Evolutionary conservation across 2,888 invertebrate genomes (phyloP).

Genomic region (Cephus spinipes): DNA sequence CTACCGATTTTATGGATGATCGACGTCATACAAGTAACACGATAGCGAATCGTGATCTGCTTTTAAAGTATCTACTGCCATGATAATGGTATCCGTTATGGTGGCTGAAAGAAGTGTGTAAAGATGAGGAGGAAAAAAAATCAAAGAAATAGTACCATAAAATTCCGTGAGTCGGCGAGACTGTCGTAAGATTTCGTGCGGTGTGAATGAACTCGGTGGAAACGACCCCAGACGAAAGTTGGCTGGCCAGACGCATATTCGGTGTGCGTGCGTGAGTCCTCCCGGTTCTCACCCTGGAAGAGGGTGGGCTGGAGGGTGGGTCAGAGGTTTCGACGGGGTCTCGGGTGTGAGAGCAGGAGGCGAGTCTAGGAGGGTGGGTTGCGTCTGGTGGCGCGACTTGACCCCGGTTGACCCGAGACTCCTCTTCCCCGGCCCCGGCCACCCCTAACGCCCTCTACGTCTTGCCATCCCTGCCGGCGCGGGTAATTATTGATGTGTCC

Average conservation of each 20-base stretch:
- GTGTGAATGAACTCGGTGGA: constrained; percentile 34
- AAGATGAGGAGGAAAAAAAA: neutral
- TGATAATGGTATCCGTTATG: neutral
- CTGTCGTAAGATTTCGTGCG: constrained; percentile 4
- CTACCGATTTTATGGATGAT: neutral
- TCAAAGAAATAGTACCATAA: neutral
- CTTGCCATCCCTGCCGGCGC: constrained; percentile 55
- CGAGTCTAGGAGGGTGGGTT: constrained; percentile 49
- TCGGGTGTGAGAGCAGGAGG: constrained; percentile 41
- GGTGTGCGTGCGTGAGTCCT: constrained; percentile 12
- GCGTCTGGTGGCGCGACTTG: constrained; percentile 67
- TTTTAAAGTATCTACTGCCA: neutral
- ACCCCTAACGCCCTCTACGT: constrained; percentile 45
- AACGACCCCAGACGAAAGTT: constrained; percentile 34
- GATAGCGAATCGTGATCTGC: neutral
- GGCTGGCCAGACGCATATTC: constrained; percentile 36
- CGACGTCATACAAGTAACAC: neutral
- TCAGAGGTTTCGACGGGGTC: constrained; percentile 36
- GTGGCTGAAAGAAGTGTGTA: neutral
- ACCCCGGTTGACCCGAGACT: constrained; percentile 66
- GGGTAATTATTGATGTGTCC: constrained; percentile 66
- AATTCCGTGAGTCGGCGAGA: neutral
- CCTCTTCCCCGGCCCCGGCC: constrained; percentile 45
- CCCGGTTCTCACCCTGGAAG: neutral
- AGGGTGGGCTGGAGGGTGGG: constrained; percentile 32